Evolutionary conservation across 2,888 invertebrate species (phyloP).

Genomic region (Malacosoma neustria): DNA sequence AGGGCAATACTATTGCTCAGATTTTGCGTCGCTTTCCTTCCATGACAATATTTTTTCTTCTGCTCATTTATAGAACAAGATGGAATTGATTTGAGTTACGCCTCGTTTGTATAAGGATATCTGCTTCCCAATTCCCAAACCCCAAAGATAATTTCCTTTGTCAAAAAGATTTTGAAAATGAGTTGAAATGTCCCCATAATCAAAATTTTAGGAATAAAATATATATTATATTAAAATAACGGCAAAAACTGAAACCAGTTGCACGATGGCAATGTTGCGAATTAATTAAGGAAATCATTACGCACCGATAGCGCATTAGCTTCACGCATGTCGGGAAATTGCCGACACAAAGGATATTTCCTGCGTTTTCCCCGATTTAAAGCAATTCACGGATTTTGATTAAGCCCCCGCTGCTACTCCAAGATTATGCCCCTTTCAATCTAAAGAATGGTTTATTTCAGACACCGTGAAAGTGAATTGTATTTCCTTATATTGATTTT

Average conservation of each 20-base stretch:
- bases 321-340: slow-evolving; percentile 69
- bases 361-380: slow-evolving; percentile 74
- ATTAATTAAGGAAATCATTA: slow-evolving; percentile 75
- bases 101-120: too few species aligned
- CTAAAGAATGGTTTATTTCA: slow-evolving; percentile 73
- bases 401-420: slow-evolving; percentile 68
- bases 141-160: too few species aligned
- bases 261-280: slow-evolving; percentile 48
- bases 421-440: slow-evolving; percentile 73
- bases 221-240: too few species aligned
- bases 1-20: too few species aligned
- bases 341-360: slow-evolving; percentile 71
- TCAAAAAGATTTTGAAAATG: too few species aligned
- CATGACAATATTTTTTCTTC: too few species aligned
- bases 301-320: slow-evolving; percentile 67
- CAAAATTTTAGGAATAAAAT: too few species aligned
- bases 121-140: too few species aligned
- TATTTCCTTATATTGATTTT: slow-evolving; percentile 68
- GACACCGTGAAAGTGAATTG: slow-evolving; percentile 71
- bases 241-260: not conserved
- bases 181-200: too few species aligned
- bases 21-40: too few species aligned
- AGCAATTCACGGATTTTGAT: slow-evolving; percentile 74
- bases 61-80: too few species aligned
- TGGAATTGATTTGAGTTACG: too few species aligned